Evolutionary conservation across 2,888 invertebrate genomes (phyloP), one percentile per base, ranked within the genome.

Genomic region (Sclerodermus sp.): DNA sequence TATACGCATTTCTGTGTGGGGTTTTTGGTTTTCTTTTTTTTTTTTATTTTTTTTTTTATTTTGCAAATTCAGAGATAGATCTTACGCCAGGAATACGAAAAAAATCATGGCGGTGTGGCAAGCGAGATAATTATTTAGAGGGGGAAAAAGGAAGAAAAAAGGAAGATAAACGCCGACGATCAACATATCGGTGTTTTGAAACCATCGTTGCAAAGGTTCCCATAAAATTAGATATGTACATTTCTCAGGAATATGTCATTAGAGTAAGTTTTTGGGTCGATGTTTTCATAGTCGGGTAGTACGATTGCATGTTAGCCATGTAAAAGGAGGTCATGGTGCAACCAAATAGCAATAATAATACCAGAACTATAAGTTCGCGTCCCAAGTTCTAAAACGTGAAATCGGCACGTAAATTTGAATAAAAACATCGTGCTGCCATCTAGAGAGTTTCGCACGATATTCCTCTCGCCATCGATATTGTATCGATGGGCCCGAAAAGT

Each of bases 251-350:
- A 53, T 60, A 65, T 57, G 54, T 61, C 55, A 45, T 45, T 45
- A 23, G 2, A 52, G 48, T 43, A 58, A 49, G 57, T 58, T 64
- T 68, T 64, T 59, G 61, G 62, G 64, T 56, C 68, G 61, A 76
- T 75, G 75, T 76, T 76, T 76, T 76, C 66, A 62, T 59, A 68
- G 57, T 62, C 65, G 72, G 72, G 70, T 75, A 75, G 73, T 73
- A 76, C 59, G 64, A 55, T 64, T 60, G 67, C 66, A 71, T 69
- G 67, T 66, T 62, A 61, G 55, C 65, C 60, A 60, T 62, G 71
- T 65, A 71, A 71, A 76, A 76, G 70, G 73, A 72, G 76, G 74
- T 76, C 76, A 76, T 72, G 73, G 71, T 74, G 66, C 71, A 73
- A 73, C 68, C 61, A 67, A 76, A 76, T 71, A 72, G 71, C 65